Percentiles rank a stretch among this genome's conserved stretches.
phyloP scores from a whole-genome alignment of 2,113 vertebrate species.

The Rousettus leschenaultii region DNA sequence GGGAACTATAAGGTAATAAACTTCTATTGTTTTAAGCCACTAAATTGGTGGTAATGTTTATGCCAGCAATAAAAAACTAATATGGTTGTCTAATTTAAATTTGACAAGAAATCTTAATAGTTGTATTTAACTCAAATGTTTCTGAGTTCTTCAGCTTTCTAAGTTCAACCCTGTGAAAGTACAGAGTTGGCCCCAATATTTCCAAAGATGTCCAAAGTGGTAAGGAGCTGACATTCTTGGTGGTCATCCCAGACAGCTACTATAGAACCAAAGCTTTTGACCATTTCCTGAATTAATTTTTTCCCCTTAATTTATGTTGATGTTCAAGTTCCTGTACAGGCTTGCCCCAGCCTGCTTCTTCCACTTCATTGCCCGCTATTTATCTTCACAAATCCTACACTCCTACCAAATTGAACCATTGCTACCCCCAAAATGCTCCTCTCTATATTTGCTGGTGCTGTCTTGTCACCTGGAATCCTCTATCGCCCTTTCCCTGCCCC shows the following conservation, averaged over 20 bases:
- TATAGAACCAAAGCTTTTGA: background rate
- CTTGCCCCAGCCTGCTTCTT: background rate
- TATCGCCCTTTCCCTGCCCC: background rate
- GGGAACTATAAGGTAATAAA: background rate
- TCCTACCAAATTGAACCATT: background rate
- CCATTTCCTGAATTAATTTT: background rate
- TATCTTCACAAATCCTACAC: background rate
- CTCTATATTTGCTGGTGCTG: background rate
- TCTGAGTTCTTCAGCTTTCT: background rate
- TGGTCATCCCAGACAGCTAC: background rate
- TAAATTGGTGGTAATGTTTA: background rate
- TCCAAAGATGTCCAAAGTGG: background rate
- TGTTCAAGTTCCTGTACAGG: background rate
- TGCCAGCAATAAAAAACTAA: background rate
- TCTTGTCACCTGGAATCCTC: background rate
- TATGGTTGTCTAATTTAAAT: background rate
- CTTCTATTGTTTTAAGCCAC: background rate
- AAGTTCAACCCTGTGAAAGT: background rate
- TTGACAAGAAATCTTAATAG: slow-evolving; percentile 6
- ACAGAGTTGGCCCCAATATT: background rate
- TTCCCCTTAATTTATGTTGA: background rate
- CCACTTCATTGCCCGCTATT: background rate
- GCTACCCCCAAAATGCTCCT: background rate
- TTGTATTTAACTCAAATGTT: background rate
- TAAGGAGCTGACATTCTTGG: background rate